These are phyloP conservation scores for Styela clava DNA, from an alignment of 23 tunicate genomes.

Conservation along the genomic window DNA sequence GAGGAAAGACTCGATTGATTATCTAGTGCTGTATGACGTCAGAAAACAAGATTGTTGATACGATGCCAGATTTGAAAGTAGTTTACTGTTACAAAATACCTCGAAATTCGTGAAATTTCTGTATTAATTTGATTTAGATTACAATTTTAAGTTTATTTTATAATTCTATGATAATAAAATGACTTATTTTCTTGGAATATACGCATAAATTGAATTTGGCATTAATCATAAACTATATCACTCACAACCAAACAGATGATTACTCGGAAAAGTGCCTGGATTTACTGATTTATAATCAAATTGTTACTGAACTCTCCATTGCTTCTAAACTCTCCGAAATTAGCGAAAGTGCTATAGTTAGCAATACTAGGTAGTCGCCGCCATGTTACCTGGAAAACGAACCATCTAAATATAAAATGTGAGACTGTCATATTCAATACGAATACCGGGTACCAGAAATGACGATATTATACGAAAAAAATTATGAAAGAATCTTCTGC, in stretches of 20 bases:
- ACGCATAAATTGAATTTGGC: too few species aligned
- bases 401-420: not conserved
- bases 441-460: too few species aligned
- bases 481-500: too few species aligned
- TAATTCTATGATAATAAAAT: too few species aligned
- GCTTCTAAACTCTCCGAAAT: not conserved
- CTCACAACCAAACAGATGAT: not conserved
- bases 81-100: not conserved
- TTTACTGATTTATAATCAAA: not conserved
- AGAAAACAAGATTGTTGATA: not conserved
- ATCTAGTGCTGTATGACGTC: not conserved
- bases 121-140: not conserved
- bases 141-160: not conserved
- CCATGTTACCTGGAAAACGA: not conserved
- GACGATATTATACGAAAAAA: too few species aligned
- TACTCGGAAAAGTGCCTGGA: not conserved
- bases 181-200: too few species aligned
- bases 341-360: too few species aligned
- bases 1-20: not conserved
- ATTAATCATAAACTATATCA: not conserved
- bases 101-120: not conserved
- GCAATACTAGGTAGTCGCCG: not conserved
- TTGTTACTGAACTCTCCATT: not conserved
- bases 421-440: not conserved
- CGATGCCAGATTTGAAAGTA: not conserved